phyloP scores from a whole-genome alignment of 2,888 invertebrate species.

The Oconnorella tubifera region DNA sequence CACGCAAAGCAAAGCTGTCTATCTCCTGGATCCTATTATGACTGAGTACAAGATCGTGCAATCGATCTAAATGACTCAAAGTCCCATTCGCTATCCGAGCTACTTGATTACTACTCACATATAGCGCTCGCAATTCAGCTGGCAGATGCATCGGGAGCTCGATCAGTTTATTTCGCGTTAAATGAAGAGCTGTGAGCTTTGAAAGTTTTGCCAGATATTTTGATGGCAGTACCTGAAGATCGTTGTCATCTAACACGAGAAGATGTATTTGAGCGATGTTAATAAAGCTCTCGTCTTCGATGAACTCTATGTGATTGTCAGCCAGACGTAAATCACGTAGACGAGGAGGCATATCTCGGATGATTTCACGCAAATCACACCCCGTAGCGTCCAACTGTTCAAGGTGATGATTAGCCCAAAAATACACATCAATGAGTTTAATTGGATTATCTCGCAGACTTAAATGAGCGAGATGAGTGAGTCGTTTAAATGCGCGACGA shows the following conservation, averaged over 20 bases:
- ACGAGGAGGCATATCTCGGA: constrained; percentile 59
- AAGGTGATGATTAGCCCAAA: constrained; percentile 62
- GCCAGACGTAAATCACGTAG: constrained; percentile 72
- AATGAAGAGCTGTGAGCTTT: constrained; percentile 75
- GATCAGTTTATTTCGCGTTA: constrained; percentile 66
- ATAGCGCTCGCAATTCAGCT: constrained; percentile 23
- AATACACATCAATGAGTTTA: constrained; percentile 12
- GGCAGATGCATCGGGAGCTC: constrained; percentile 29
- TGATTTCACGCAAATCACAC: constrained; percentile 52
- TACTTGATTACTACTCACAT: constrained; percentile 33
- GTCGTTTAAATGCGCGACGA: constrained; percentile 66
- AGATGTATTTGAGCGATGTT: constrained; percentile 79
- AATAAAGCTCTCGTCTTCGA: constrained; percentile 72
- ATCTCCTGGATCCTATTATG: constrained; percentile 35
- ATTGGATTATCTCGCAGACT: constrained; percentile 70
- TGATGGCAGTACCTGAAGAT: constrained; percentile 70
- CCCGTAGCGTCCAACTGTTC: constrained; percentile 48
- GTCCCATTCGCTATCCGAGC: constrained; percentile 17
- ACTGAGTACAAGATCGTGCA: constrained; percentile 35
- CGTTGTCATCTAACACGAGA: constrained; percentile 79
- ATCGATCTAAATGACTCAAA: constrained; percentile 23
- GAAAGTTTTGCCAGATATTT: constrained; percentile 80
- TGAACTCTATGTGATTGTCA: constrained; percentile 69
- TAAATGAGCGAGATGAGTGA: constrained; percentile 67
- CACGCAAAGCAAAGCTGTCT: constrained; percentile 25